A percentile compares a stretch with the other conserved stretches of the same genome.
phyloP scores from a whole-genome alignment of 2,113 vertebrate species.

The Mellivora capensis region DNA sequence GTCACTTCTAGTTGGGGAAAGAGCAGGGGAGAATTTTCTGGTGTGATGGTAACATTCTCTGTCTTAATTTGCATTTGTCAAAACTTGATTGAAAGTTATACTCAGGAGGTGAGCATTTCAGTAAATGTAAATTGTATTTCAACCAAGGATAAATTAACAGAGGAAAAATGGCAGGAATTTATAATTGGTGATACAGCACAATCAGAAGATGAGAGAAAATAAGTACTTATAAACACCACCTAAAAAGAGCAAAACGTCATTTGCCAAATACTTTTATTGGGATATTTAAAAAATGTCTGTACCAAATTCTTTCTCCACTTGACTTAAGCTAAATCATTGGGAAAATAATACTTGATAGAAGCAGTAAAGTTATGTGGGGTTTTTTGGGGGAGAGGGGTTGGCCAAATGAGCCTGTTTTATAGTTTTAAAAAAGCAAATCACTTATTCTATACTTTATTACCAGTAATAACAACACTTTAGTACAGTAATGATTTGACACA shows the following conservation, averaged over 20 bases:
- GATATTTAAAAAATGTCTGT: background rate
- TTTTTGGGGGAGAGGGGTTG: too few relatives aligned
- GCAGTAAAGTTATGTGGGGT: background rate
- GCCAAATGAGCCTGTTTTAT: background rate
- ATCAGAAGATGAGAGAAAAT: too few relatives aligned
- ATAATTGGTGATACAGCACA: too few relatives aligned
- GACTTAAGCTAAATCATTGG: background rate
- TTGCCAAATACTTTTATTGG: background rate
- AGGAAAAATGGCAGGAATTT: too few relatives aligned
- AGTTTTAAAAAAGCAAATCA: background rate
- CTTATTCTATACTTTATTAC: background rate
- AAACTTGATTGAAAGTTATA: background rate
- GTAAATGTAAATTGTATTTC: background rate
- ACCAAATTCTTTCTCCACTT: background rate
- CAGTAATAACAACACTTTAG: background rate
- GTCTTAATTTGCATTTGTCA: background rate
- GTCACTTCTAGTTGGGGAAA: background rate
- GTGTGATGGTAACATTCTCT: background rate
- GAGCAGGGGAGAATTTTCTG: background rate
- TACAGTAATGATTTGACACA: background rate
- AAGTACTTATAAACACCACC: too few relatives aligned
- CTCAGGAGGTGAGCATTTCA: background rate
- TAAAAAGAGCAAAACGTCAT: too few relatives aligned
- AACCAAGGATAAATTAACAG: too few relatives aligned
- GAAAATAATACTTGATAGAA: background rate